Conservation (phyloP, 2,113 vertebrate genomes). For the Notechis scutatus region DNA sequence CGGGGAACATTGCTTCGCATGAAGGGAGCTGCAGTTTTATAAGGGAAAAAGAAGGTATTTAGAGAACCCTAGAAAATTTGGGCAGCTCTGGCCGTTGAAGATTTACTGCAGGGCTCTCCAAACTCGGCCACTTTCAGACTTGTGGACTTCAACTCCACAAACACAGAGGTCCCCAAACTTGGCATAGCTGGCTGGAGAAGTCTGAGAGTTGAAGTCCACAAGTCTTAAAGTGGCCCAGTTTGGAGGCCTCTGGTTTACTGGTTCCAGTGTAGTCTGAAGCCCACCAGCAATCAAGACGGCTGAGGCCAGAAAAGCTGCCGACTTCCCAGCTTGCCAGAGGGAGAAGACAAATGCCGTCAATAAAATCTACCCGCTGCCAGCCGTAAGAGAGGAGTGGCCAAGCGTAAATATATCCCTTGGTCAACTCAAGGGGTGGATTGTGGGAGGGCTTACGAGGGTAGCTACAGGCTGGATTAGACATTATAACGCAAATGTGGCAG, state of each 20-base stretch:
- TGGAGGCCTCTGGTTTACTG: neutral
- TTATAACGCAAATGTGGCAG: neutral
- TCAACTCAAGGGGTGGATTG: neutral
- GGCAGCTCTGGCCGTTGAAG: too few species aligned
- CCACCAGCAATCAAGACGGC: neutral
- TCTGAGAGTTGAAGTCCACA: too few species aligned
- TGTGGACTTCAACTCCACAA: too few species aligned
- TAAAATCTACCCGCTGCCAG: neutral
- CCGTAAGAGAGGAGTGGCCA: neutral
- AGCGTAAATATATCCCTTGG: neutral
- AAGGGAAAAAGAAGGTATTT: neutral
- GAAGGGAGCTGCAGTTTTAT: neutral
- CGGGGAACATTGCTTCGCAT: neutral
- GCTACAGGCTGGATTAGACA: neutral
- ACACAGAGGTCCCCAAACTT: too few species aligned
- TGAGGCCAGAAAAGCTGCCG: neutral
- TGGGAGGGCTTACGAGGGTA: neutral
- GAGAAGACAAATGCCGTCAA: neutral
- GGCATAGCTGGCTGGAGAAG: too few species aligned
- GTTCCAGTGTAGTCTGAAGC: neutral
- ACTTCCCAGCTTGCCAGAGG: neutral
- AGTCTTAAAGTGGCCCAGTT: too few species aligned
- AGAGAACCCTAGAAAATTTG: neutral
- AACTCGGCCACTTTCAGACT: too few species aligned
- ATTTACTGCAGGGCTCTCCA: too few species aligned